Base-by-base conservation (phyloP, 2,797 vertebrate genomes). In the Lepus oiostolus region DNA sequence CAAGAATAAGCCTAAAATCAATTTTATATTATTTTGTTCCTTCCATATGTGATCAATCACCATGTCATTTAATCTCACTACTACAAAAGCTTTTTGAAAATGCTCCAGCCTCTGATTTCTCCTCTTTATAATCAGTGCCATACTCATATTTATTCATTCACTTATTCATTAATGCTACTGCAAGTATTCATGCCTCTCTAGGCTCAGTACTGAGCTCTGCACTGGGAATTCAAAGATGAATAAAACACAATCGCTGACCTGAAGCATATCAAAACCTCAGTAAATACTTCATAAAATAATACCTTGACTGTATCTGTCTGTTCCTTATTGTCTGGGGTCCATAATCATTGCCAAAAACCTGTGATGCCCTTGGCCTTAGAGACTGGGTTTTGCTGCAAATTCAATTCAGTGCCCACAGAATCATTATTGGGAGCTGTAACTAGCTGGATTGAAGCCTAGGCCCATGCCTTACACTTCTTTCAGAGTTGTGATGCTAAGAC, bases 371-470 rank as follows among this genome's bases (percentile, higher is more conserved):
- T 90, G 32, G n/a, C 35, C 85, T 35, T 28, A 21, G 12, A 81
- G 30, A 52, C 12, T 91, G 1, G 28, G 5, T 87, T 95, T 82
- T 63, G 72, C 76, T 93, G 28, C 35, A 88, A 74, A 85, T 92
- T 91, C 81, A 93, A 60, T 89, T 88, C 84, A 52, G 54, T 38
- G 9, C 32, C 88, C 90, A 84, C 30, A 91, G 38, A 81, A 88
- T 86, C 93, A 95, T 91, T 72, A 80, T 50, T 58, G 52, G 93
- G 89, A 95, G 62, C 85, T 82, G 76, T 82, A 95, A 71, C 21
- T 26, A 87, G 50, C 58, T 26, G 4, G 21, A 19, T 3, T 32
- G 1, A 52, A 91, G 38, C n/a, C 82, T 86, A 58, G 72, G 72
- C 26, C 30, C 22, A n/a, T 65, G 22, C 24, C 21, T 67, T 91